phyloP scores from a whole-genome alignment of 2,797 vertebrate genomes.

The Falco rusticolus region DNA sequence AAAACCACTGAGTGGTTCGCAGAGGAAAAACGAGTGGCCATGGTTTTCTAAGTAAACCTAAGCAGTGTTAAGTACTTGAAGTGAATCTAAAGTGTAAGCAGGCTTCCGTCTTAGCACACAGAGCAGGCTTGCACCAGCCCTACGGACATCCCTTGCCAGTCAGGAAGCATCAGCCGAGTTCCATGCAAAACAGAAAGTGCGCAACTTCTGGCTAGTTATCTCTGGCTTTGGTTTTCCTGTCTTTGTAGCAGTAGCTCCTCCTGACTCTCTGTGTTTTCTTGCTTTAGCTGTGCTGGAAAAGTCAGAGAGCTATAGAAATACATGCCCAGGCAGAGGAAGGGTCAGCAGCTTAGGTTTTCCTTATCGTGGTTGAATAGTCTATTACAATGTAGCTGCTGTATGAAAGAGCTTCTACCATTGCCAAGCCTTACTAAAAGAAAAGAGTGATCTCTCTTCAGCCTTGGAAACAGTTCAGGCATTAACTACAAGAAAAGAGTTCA shows the following conservation, averaged over 20 bases:
- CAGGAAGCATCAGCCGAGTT: not conserved
- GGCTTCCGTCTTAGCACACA: not conserved
- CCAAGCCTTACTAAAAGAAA: not conserved
- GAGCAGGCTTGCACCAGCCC: not conserved
- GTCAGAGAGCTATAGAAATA: not conserved
- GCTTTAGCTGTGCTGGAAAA: not conserved
- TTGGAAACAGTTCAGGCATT: slow-evolving; percentile 27
- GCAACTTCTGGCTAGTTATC: not conserved
- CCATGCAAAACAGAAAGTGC: not conserved
- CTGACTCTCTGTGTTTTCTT: not conserved
- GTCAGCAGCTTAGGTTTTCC: not conserved
- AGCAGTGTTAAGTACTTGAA: not conserved
- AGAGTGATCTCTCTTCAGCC: not conserved
- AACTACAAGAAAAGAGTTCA: slow-evolving; percentile 1
- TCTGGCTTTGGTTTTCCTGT: not conserved
- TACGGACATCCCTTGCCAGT: too few relatives aligned
- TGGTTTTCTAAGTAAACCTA: not conserved
- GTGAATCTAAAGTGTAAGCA: not conserved
- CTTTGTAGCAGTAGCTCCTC: not conserved
- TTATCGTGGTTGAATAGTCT: not conserved
- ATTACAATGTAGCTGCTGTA: slow-evolving; percentile 36
- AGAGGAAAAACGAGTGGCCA: not conserved
- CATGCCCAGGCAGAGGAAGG: not conserved
- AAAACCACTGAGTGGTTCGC: not conserved
- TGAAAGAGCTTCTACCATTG: slow-evolving; percentile 45